These are phyloP conservation scores for Monochamus alternatus DNA, from an alignment of 2,888 invertebrate species.

Conservation along the genomic window DNA sequence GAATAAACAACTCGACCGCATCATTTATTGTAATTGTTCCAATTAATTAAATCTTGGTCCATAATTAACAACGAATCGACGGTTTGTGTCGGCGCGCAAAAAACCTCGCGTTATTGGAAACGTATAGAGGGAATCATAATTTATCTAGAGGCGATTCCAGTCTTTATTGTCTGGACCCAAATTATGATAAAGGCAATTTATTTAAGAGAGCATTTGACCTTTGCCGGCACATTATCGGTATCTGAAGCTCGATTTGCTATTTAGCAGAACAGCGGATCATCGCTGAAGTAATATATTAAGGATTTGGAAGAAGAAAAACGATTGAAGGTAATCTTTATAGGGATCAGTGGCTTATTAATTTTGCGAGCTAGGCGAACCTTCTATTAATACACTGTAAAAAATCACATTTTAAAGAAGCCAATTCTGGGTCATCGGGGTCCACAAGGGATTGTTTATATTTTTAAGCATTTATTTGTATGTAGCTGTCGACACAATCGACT, in stretches of 20 bases:
- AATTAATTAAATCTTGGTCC: not conserved
- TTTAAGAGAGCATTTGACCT: conserved; percentile 19
- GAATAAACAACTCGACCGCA: not conserved
- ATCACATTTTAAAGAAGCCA: too few relatives aligned
- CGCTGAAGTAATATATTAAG: conserved; percentile 11
- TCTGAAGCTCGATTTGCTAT: conserved; percentile 13
- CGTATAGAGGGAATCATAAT: conserved; percentile 8
- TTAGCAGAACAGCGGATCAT: conserved; percentile 9
- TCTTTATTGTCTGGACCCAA: conserved; percentile 22
- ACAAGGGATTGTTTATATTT: too few relatives aligned
- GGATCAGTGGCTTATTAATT: too few relatives aligned
- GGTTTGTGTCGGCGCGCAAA: not conserved
- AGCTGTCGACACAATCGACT: too few relatives aligned
- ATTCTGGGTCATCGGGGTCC: too few relatives aligned
- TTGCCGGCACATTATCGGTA: conserved; percentile 22
- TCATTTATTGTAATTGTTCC: not conserved
- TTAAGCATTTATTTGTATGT: too few relatives aligned
- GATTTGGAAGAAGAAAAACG: conserved; percentile 1
- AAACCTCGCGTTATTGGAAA: conserved; percentile 14
- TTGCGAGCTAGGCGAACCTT: too few relatives aligned
- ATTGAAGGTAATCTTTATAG: too few relatives aligned
- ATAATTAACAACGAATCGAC: conserved; percentile 4
- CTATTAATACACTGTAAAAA: too few relatives aligned
- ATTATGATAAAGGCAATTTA: conserved; percentile 26
- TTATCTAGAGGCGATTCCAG: conserved; percentile 13